A percentile compares a stretch with the other conserved stretches of the same genome.
These are phyloP conservation scores for Pollicipes pollicipes DNA, from an alignment of 1,140 invertebrate species.

Conservation along the genomic window DNA sequence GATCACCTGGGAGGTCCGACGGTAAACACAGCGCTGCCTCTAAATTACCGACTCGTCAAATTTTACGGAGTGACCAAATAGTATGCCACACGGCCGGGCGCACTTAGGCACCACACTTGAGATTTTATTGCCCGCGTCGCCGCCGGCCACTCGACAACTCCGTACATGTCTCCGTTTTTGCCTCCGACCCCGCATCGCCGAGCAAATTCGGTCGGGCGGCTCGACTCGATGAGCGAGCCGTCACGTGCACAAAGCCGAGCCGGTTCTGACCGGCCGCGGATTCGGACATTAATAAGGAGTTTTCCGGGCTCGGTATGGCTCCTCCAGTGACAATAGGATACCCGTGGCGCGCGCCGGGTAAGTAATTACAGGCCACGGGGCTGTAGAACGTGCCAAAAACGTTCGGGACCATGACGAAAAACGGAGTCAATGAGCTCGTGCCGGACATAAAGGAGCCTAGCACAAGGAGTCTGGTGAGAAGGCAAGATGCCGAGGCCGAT, in stretches of 20 bases:
- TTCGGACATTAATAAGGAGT: not conserved
- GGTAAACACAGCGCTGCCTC: not conserved
- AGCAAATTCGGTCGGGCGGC: not conserved
- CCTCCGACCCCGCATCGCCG: not conserved
- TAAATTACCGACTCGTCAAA: not conserved
- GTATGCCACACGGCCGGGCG: not conserved
- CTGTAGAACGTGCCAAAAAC: not conserved
- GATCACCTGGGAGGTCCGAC: not conserved
- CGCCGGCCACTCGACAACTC: not conserved
- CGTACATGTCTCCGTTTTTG: not conserved
- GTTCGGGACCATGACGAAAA: not conserved
- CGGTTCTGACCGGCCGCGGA: not conserved
- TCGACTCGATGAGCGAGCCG: not conserved
- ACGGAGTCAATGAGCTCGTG: not conserved
- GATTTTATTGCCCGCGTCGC: not conserved
- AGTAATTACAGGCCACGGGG: not conserved
- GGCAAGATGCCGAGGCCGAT: too few species aligned
- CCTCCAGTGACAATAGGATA: not conserved
- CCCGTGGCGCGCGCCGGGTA: not conserved
- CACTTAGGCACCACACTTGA: not conserved
- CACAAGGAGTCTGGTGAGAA: not conserved
- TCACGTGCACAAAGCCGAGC: not conserved
- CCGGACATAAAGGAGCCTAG: not conserved
- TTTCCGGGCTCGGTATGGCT: not conserved
- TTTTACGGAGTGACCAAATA: constrained; percentile 2